Evolutionary conservation across 2,888 invertebrate species (phyloP).

Genomic region (Drosophila planitibia): DNA sequence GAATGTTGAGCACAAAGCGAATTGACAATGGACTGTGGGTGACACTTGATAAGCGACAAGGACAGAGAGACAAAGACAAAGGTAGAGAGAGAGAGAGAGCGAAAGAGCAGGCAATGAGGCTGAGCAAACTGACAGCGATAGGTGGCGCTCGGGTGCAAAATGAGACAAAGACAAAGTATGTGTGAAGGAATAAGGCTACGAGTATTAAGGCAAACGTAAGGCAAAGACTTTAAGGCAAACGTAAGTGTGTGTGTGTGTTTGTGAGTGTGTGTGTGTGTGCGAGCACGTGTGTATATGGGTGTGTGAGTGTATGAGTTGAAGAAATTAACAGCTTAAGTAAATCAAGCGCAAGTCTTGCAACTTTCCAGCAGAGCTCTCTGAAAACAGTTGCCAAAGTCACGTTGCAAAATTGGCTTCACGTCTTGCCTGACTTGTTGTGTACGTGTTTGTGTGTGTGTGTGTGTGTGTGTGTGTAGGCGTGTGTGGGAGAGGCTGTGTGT

Average conservation of each 20-base stretch:
- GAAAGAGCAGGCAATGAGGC: conserved; percentile 56
- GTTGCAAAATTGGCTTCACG: conserved; percentile 47
- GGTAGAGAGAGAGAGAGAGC: conserved; percentile 9
- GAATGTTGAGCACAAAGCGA: conserved; percentile 55
- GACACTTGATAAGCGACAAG: conserved; percentile 39
- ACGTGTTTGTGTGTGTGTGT: conserved; percentile 3
- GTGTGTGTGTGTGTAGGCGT: background rate
- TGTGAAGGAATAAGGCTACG: conserved; percentile 36
- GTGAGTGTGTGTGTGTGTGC: conserved; percentile 14
- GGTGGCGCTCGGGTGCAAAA: conserved; percentile 59
- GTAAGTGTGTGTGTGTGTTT: conserved; percentile 4
- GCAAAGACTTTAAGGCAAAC: conserved; percentile 38
- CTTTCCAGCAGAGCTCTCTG: conserved; percentile 29
- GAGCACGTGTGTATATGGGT: conserved; percentile 11
- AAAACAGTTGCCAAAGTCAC: conserved; percentile 50
- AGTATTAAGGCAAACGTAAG: conserved; percentile 44
- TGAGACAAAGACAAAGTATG: conserved; percentile 12
- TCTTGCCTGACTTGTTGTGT: conserved; percentile 12
- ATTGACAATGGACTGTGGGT: conserved; percentile 29
- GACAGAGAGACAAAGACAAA: conserved; percentile 19
- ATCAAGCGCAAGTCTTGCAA: conserved; percentile 54
- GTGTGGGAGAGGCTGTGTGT: background rate
- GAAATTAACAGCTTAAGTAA: conserved; percentile 59
- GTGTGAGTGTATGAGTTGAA: conserved; percentile 26
- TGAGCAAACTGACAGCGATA: conserved; percentile 49